Evolutionary conservation across 30 jellyfish, hydroid and myxozoan species (phyloP), one percentile per base, ranked within the genome.

Genomic region (Hydra vulgaris): DNA sequence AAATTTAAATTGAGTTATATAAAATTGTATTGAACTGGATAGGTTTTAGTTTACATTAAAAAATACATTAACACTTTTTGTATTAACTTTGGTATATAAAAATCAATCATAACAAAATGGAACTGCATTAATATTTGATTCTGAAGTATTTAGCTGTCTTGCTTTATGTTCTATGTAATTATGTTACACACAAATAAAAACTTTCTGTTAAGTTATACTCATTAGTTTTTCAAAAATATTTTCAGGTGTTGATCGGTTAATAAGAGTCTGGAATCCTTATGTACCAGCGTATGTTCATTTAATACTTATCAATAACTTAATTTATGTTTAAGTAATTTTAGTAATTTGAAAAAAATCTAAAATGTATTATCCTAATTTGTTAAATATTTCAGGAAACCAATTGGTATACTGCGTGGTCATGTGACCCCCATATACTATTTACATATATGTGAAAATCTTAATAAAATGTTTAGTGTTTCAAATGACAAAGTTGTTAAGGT

Each of bases 401-500:
- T 91, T 71, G 97, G 97, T 7, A 80, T 91, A 26, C 91, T 91
- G 19, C 95, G 97, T 78, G 97, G 97, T 26, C 97, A 91, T 77
- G 95, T 82, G 61, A 91, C 96, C 4, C 97, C 97, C 1, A 85
- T 91, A 19, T 86, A 86, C 84, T 86, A 85, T 79, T 54, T 91
- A 73, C 86, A 86, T 66, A 81, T 91, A 8, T 95, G 86, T 1
- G 96, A 94, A 19, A 95, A 91, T 27, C 96, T 85, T 82, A 91
- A 91, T 56, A 77, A 95, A 23, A 23, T 91, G 78, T 91, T 91
- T 79, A 91, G 97, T 24, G 79, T 91, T n/a, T 91, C 97, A 26
- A 91, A 91, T 76, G 97, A 91, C 79, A 91, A 86, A 71, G 83
- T 91, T 1, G 85, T 91, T 68, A 91, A 91, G 95, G 97, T 90